Conservation (phyloP, 2,888 invertebrate species). For the Anaspis maculata region DNA sequence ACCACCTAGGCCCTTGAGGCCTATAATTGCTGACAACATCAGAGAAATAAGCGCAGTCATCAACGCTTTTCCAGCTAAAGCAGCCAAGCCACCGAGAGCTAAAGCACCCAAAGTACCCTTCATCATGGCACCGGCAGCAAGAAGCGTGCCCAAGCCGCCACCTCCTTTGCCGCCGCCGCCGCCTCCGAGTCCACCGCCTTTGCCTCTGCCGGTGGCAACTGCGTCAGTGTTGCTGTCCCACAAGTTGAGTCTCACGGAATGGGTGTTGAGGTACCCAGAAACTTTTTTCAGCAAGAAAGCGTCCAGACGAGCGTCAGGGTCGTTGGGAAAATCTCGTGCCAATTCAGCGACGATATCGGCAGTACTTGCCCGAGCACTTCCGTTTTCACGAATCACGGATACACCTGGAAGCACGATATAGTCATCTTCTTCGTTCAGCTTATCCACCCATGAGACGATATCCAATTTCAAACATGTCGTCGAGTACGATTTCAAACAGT, state of each 20-base stretch:
- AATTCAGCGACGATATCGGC: conserved; percentile 66
- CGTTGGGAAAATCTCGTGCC: conserved; percentile 66
- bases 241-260: conserved; percentile 63
- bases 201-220: conserved; percentile 44
- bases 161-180: conserved; percentile 51
- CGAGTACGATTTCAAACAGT: conserved; percentile 52
- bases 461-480: conserved; percentile 68
- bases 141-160: conserved; percentile 25
- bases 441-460: conserved; percentile 63
- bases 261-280: conserved; percentile 62
- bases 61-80: conserved; percentile 72
- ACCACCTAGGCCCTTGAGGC: conserved; percentile 59
- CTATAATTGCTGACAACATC: conserved; percentile 63
- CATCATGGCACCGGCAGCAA: conserved; percentile 48
- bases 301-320: conserved; percentile 67
- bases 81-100: conserved; percentile 62
- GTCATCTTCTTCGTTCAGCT: conserved; percentile 57
- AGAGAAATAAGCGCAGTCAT: conserved; percentile 73
- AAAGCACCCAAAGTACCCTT: conserved; percentile 64
- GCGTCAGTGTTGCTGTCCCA: conserved; percentile 46
- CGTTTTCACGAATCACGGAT: conserved; percentile 55
- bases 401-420: conserved; percentile 61
- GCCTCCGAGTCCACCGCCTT: conserved; percentile 32
- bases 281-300: conserved; percentile 65
- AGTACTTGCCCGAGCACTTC: conserved; percentile 42